Conservation (phyloP, 1,140 invertebrate species). For the Drosophila navojoa region DNA sequence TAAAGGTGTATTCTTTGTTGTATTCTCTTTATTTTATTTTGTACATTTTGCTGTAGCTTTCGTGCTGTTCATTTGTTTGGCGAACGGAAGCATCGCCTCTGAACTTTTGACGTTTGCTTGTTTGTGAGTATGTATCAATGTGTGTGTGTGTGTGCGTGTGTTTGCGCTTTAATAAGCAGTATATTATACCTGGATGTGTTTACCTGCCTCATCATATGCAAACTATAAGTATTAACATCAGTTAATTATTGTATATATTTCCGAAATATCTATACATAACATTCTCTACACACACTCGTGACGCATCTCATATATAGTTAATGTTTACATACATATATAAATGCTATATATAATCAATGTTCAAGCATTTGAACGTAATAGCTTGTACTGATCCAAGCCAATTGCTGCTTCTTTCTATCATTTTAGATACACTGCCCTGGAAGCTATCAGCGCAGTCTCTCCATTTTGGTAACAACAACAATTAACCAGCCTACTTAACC, state of each 20-base stretch:
- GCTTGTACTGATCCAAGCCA: constrained; percentile 51
- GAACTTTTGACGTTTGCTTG: constrained; percentile 51
- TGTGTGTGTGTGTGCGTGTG: constrained; percentile 28
- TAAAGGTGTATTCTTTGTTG: constrained; percentile 54
- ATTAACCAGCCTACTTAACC: constrained; percentile 6
- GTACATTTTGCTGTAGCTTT: constrained; percentile 13
- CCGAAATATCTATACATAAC: neutral
- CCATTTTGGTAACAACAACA: constrained; percentile 61
- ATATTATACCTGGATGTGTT: constrained; percentile 51
- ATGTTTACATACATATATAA: constrained; percentile 30
- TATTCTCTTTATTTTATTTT: constrained; percentile 47
- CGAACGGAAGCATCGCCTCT: constrained; percentile 66
- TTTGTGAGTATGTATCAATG: neutral
- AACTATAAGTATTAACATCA: constrained; percentile 12
- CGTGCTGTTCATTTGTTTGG: constrained; percentile 28
- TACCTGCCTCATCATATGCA: constrained; percentile 29
- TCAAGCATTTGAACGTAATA: constrained; percentile 41
- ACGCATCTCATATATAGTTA: constrained; percentile 2
- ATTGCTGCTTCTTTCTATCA: constrained; percentile 48
- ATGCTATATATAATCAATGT: constrained; percentile 39
- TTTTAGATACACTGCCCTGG: constrained; percentile 70
- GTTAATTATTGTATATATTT: constrained; percentile 23
- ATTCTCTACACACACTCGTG: neutral
- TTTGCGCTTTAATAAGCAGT: constrained; percentile 58
- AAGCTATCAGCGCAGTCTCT: constrained; percentile 69